Base-by-base conservation (phyloP, 2,888 invertebrate genomes). In the Ormyrus nitidulus region DNA sequence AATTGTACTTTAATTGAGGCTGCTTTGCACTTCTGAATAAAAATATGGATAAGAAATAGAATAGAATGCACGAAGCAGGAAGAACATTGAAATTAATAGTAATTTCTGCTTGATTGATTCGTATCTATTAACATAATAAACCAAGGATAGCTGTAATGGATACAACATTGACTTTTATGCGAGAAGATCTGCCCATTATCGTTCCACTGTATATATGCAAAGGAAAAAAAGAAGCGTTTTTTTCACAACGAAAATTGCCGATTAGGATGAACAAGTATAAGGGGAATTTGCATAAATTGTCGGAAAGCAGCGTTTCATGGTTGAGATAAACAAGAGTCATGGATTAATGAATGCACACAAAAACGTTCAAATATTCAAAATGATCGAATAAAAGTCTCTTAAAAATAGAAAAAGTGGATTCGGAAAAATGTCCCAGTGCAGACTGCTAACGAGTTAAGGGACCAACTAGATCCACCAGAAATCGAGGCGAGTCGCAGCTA, bases 41-140 rank as follows among this genome's bases (percentile, higher is more conserved):
- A 34, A 4, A 34, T 34, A 4, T 34, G 2, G 0, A 4, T 34
- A 34, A 34, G 4, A 34, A 34, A 4, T 34, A 3, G 34, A 34
- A 34, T 34, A 2, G 34, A 4, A 34, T 34, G 3, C 4, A 4
- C 4, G 34, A 34, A 34, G 34, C 34, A 34, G 34, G 4, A 34
- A 34, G 34, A 34, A 34, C 34, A 34, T 34, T 34, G 34, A 34
- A 34, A 34, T 34, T 34, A 34, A 34, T 34, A 51, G 8, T 51
- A 61, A 71, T 71, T 71, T 59, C 51, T 61, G 54, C 51, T 34
- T 71, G 34, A 71, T 71, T 61, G 19, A 71, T 71, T 51, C 61
- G 10, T 19, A 34, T 11, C 9, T 49, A 13, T 59, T 59, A 71
- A 71, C 13, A 61, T 34, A 49, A 59, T 13, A 13, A 58, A 61